Percentiles rank a stretch among this genome's conserved stretches.
phyloP scores from a whole-genome alignment of 2,113 vertebrate genomes.

The Trochalopteron elliotii region DNA sequence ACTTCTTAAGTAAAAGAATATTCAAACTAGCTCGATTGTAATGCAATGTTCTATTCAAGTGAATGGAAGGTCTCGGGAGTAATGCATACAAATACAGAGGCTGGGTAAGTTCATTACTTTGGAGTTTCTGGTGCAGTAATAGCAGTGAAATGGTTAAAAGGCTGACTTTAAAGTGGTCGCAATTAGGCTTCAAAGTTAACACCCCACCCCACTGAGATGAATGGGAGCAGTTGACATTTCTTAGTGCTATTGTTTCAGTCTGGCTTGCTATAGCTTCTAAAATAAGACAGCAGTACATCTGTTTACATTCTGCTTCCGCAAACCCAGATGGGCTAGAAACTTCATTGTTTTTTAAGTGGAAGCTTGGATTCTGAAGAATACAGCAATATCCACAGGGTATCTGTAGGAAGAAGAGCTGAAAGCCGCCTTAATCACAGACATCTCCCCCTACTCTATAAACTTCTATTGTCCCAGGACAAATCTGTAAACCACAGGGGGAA shows the following conservation, averaged over 20 bases:
- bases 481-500: neutral
- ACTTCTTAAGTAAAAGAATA: slow-evolving; percentile 48
- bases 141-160: slow-evolving; percentile 67
- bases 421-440: slow-evolving; percentile 5
- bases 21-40: slow-evolving; percentile 41
- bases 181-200: slow-evolving; percentile 74
- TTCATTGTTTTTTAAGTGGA: slow-evolving; percentile 56
- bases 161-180: slow-evolving; percentile 62
- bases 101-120: slow-evolving; percentile 62
- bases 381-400: slow-evolving; percentile 41
- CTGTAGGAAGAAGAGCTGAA: slow-evolving; percentile 54
- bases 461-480: slow-evolving; percentile 11
- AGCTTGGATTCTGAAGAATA: slow-evolving; percentile 51
- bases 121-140: neutral
- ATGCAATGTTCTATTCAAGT: slow-evolving; percentile 35
- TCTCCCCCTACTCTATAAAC: neutral
- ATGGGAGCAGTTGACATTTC: slow-evolving; percentile 69
- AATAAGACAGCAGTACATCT: slow-evolving; percentile 71
- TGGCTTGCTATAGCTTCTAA: slow-evolving; percentile 64
- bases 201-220: slow-evolving; percentile 68
- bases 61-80: slow-evolving; percentile 1
- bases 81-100: slow-evolving; percentile 33
- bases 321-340: slow-evolving; percentile 64
- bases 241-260: slow-evolving; percentile 69
- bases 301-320: slow-evolving; percentile 69